These are phyloP conservation scores for Vanessa cardui DNA, from an alignment of 2,888 invertebrate genomes.

Conservation along the genomic window DNA sequence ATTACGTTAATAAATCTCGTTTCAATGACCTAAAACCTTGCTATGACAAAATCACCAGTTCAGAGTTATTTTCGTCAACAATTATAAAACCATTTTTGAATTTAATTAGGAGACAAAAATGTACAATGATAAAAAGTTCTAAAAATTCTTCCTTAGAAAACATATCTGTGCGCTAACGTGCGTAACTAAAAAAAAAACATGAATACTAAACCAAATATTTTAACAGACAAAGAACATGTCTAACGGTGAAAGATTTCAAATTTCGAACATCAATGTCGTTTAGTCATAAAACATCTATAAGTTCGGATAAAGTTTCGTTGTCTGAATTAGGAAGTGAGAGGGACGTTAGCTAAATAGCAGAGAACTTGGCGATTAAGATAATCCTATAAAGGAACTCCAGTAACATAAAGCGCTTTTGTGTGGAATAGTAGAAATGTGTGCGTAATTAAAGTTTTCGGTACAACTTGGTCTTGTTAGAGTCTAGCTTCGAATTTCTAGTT, in stretches of 20 bases:
- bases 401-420: constrained; percentile 34
- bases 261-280: background rate
- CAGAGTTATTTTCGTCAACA: too few relatives aligned
- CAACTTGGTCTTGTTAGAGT: constrained; percentile 17
- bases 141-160: too few relatives aligned
- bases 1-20: too few relatives aligned
- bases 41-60: too few relatives aligned
- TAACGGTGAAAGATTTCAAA: background rate
- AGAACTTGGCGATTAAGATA: constrained; percentile 36
- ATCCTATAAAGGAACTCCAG: constrained; percentile 32
- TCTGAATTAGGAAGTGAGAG: constrained; percentile 20
- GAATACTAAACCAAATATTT: too few relatives aligned
- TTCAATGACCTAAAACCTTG: too few relatives aligned
- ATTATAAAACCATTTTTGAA: too few relatives aligned
- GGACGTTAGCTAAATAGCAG: constrained; percentile 28
- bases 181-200: too few relatives aligned
- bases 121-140: too few relatives aligned
- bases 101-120: too few relatives aligned
- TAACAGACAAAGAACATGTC: too few relatives aligned
- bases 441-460: constrained; percentile 35
- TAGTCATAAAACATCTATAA: constrained; percentile 36
- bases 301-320: constrained; percentile 21
- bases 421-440: constrained; percentile 29
- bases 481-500: constrained; percentile 14
- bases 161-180: too few relatives aligned